Evolutionary conservation across 1,140 invertebrate genomes (phyloP), one percentile per base, ranked within the genome.

Genomic region (Halictus rubicundus): DNA sequence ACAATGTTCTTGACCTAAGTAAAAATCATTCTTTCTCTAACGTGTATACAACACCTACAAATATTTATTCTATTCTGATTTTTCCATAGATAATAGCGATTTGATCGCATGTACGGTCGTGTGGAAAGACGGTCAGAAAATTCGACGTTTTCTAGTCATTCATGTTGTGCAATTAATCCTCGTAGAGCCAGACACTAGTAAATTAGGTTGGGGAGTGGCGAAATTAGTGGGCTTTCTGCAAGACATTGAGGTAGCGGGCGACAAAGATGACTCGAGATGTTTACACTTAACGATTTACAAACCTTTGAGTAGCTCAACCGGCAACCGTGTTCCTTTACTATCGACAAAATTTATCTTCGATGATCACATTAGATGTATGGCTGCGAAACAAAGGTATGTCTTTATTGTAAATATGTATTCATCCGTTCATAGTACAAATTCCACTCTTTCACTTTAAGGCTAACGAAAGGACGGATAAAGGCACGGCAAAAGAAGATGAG

Each of bases 301-400:
- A 85, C 97, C 97, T 6, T 92, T 96, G 4, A 94, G 93, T 1
- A 91, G 87, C 70, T 94, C 95, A 10, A 92, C 95, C 0, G 93
- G 94, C 27, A 96, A 96, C 75, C 93, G 96, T 52, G 94, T 96
- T 4, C 97, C 98, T 0, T 90, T 99, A 10, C 93, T 99, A 10
- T 96, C 96, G 23, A 97, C 98, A 0, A 98, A 98, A 91, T 99
- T 99, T 90, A 95, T 99, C 61, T 99, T 99, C 90, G 99, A 99
- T 91, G 99, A 99, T 94, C 98, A 99, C 90, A 99, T 99, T 80
- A 94, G 99, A 16, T 99, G 98, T 91, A 98, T 99, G 97, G 98
- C 98, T 49, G 98, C 97, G 37, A 97, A 97, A 92, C 97, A 97
- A 93, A 98, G 95, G 96, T 97, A 21, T 32, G 21, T 21, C 59